Conservation (phyloP, 2,113 vertebrate genomes). For the Oreochromis aureus region DNA sequence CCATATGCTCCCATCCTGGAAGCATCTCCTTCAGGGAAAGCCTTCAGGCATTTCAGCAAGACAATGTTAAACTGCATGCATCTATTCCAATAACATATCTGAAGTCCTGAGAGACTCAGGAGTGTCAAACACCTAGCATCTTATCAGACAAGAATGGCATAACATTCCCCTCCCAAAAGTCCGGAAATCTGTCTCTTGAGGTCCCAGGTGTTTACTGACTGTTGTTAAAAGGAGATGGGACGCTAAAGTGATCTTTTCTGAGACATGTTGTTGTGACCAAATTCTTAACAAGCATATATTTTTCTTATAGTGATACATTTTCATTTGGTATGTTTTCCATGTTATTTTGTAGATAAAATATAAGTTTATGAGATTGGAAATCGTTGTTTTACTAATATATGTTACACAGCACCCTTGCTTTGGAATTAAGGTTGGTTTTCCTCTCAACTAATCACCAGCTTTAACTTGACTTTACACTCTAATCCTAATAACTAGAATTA, state of each 20-base stretch:
- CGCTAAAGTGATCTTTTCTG: neutral
- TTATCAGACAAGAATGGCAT: neutral
- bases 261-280: neutral
- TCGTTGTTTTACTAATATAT: neutral
- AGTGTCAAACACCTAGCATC: neutral
- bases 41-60: too few relatives aligned
- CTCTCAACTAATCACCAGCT: neutral
- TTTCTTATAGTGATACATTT: neutral
- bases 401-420: neutral
- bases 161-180: neutral
- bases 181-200: neutral
- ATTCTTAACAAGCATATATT: conserved; percentile 61
- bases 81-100: neutral
- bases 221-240: neutral
- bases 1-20: neutral
- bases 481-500: neutral
- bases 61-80: too few relatives aligned
- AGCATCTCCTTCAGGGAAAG: neutral
- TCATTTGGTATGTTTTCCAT: neutral
- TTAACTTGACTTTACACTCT: neutral
- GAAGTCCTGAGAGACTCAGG: neutral
- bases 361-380: neutral
- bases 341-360: neutral
- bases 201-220: neutral
- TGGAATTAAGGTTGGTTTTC: neutral